phyloP scores from a whole-genome alignment of 2,797 vertebrate genomes.

The Otus scops region DNA sequence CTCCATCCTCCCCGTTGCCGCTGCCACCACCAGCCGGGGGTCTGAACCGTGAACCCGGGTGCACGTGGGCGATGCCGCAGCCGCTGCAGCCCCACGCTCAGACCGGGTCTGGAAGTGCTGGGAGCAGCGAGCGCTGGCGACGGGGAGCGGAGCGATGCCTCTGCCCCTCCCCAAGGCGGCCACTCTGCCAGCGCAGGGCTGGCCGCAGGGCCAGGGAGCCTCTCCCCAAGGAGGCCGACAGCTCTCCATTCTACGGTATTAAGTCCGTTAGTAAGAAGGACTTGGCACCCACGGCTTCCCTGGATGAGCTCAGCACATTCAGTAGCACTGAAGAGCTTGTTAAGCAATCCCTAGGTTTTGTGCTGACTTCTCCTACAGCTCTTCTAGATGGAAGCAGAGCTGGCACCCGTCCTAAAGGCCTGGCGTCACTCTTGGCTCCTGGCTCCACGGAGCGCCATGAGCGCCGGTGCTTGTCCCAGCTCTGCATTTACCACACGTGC shows the following conservation, averaged over 20 bases:
- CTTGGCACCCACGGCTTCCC: background rate
- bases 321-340: background rate
- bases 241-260: accelerated
- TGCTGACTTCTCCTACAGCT: background rate
- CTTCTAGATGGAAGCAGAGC: background rate
- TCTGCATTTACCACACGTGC: background rate
- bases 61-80: accelerated
- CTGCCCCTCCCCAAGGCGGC: background rate
- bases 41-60: accelerated
- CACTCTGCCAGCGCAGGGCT: background rate
- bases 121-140: background rate
- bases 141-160: accelerated
- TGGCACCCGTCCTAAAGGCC: background rate
- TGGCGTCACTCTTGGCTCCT: background rate
- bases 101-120: accelerated
- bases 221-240: accelerated
- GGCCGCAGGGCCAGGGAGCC: accelerated
- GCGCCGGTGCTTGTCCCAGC: accelerated
- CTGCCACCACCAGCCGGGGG: accelerated
- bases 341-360: background rate
- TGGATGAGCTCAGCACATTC: background rate
- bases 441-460: accelerated
- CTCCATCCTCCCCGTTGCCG: accelerated
- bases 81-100: accelerated
- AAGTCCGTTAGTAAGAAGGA: accelerated